phyloP scores from a whole-genome alignment of 2,888 invertebrate species.

The Lydus trimaculatus region DNA sequence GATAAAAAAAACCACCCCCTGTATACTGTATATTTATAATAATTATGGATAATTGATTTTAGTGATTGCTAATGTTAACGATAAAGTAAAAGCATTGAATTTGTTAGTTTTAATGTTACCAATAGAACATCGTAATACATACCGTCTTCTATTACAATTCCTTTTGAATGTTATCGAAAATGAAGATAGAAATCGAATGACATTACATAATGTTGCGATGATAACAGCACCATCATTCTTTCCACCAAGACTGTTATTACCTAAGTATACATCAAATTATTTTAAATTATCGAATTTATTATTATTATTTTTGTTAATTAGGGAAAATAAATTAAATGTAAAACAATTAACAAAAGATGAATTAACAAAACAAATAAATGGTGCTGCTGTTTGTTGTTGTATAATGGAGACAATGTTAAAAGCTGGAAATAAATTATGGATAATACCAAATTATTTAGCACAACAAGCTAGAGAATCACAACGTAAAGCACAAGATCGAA shows the following conservation, averaged over 20 bases:
- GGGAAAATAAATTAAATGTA: constrained; percentile 40
- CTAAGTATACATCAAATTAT: constrained; percentile 47
- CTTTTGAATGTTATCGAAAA: constrained; percentile 76
- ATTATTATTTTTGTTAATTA: not conserved
- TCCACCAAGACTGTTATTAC: constrained; percentile 67
- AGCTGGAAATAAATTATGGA: constrained; percentile 80
- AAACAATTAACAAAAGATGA: constrained; percentile 52
- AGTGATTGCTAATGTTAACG: constrained; percentile 67
- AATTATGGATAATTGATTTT: constrained; percentile 33
- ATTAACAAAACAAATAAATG: constrained; percentile 70
- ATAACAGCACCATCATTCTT: constrained; percentile 95
- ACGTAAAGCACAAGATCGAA: constrained; percentile 51
- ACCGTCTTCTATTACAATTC: constrained; percentile 80
- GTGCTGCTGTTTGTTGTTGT: constrained; percentile 88
- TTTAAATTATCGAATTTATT: constrained; percentile 1
- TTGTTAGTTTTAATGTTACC: constrained; percentile 83
- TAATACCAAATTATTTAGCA: constrained; percentile 76
- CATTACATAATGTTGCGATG: constrained; percentile 90
- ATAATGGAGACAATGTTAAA: constrained; percentile 85
- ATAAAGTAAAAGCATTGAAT: constrained; percentile 75
- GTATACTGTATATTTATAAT: no score
- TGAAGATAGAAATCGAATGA: constrained; percentile 84
- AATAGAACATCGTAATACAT: constrained; percentile 83
- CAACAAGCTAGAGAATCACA: constrained; percentile 65
- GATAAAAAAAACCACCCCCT: no score